Base-by-base conservation (phyloP, 2,797 vertebrate species). In the Sebastes wilsoni region DNA sequence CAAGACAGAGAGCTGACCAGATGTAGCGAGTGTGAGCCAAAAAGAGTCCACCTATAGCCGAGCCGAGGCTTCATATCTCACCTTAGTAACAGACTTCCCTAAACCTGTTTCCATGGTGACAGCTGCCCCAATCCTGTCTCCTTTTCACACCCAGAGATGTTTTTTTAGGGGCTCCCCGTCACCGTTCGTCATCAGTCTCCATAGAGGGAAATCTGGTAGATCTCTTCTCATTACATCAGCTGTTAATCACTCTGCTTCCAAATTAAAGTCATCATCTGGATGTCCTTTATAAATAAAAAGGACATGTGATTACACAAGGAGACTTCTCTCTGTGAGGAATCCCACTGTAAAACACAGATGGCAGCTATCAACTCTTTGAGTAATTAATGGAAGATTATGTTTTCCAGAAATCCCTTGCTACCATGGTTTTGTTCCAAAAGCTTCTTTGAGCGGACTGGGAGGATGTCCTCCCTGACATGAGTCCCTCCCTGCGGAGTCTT, bases 101-200 rank as follows among this genome's bases (percentile, higher is more conserved):
- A 55, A 81, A 83, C 65, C 83, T 81, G 82, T 81, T 90, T 83
- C 80, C 77, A 90, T 86, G 68, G 81, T 80, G 80, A 88, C 66
- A 79, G 0, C 49, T 36, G 5, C 67, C 75, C 66, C 56, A 75
- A 79, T 87, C 71, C 27, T 46, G 61, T 79, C 61, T 80, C 25
- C 22, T 70, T 38, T 66, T 61, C 55, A 72, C 68, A 55, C 56
- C 70, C 36, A 71, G 28, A 38, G 71, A 81, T 32, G 2, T 13
- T 52, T 66, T 83, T 77, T 77, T 65, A 2, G 28, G 69, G 64
- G n/a, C 78, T 75, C 70, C 42, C 23, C 46, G 13, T 78, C 69
- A 69, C 85, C 78, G 38, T 65, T 65, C 59, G 76, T 84, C 78
- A 83, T 87, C 80, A 61, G 78, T 49, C 32, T 68, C 32, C 25